A percentile compares a stretch with the other conserved stretches of the same genome.
Conservation (phyloP, 2,113 vertebrate species). For the Eurystomus gularis region DNA sequence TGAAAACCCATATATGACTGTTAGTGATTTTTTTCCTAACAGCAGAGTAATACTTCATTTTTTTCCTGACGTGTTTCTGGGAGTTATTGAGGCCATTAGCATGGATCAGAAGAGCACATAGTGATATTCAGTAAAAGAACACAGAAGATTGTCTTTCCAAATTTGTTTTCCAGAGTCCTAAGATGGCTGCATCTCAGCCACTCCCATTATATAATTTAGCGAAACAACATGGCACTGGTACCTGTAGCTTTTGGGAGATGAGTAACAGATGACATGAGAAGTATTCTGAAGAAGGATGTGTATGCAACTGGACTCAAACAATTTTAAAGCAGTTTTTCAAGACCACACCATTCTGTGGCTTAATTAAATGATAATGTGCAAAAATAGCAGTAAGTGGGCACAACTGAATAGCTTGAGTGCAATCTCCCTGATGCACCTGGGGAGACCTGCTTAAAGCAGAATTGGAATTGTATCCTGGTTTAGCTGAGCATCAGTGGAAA, state of each 20-base stretch:
- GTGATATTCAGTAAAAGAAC: not conserved
- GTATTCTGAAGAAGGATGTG: not conserved
- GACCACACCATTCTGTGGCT: not conserved
- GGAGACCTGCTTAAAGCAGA: not conserved
- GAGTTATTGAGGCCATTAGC: not conserved
- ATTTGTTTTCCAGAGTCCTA: not conserved
- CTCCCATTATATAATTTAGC: not conserved
- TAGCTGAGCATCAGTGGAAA: not conserved
- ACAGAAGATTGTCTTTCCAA: not conserved
- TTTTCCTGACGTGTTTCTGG: not conserved
- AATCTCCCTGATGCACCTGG: not conserved
- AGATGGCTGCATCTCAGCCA: not conserved
- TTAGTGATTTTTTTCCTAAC: not conserved
- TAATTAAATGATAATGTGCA: not conserved
- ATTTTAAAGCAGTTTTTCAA: not conserved
- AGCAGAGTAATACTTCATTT: not conserved
- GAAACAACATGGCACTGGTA: not conserved
- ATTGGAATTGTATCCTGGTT: not conserved
- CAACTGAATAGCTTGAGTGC: not conserved
- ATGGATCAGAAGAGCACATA: not conserved
- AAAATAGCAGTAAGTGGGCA: not conserved
- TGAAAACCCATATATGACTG: not conserved
- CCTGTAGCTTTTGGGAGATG: not conserved
- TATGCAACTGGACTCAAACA: not conserved
- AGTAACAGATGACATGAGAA: not conserved